These are phyloP conservation scores for Dendrolimus pini DNA, from an alignment of 2,888 invertebrate species.

Conservation along the genomic window DNA sequence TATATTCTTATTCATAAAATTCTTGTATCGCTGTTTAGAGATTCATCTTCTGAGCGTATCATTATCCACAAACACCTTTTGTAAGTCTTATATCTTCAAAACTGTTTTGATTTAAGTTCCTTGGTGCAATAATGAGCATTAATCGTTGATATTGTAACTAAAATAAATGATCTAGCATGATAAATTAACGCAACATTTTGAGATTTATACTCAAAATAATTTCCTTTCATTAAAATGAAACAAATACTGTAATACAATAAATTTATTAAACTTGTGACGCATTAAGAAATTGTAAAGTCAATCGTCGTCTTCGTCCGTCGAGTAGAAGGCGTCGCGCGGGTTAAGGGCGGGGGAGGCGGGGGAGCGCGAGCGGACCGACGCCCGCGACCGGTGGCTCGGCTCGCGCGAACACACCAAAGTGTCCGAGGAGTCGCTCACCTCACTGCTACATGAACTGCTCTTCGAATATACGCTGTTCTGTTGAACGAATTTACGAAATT, in stretches of 20 bases:
- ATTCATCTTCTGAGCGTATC: too few relatives aligned
- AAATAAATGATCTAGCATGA: too few relatives aligned
- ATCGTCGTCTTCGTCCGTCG: constrained; percentile 45
- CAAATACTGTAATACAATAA: constrained; percentile 17
- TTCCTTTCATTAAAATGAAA: neutral
- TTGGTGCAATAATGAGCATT: too few relatives aligned
- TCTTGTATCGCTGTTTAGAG: too few relatives aligned
- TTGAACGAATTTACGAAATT: neutral
- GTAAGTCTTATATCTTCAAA: too few relatives aligned
- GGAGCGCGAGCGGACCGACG: neutral
- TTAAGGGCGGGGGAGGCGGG: constrained; percentile 23
- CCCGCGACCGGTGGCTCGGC: constrained; percentile 19
- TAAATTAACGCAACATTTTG: too few relatives aligned
- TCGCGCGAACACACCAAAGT: constrained; percentile 52
- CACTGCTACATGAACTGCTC: constrained; percentile 36
- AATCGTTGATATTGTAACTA: too few relatives aligned
- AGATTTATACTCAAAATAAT: too few relatives aligned
- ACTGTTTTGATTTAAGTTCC: too few relatives aligned
- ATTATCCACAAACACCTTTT: too few relatives aligned
- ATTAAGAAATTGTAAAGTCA: constrained; percentile 19
- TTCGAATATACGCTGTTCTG: constrained; percentile 16
- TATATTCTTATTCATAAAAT: too few relatives aligned
- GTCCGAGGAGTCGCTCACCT: constrained; percentile 54
- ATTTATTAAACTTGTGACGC: constrained; percentile 28
- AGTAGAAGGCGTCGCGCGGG: constrained; percentile 53